Evolutionary conservation across 53 echinoderm and acorn worm genomes (phyloP), one percentile per base, ranked within the genome.

Genomic region (Holothuria scabra): DNA sequence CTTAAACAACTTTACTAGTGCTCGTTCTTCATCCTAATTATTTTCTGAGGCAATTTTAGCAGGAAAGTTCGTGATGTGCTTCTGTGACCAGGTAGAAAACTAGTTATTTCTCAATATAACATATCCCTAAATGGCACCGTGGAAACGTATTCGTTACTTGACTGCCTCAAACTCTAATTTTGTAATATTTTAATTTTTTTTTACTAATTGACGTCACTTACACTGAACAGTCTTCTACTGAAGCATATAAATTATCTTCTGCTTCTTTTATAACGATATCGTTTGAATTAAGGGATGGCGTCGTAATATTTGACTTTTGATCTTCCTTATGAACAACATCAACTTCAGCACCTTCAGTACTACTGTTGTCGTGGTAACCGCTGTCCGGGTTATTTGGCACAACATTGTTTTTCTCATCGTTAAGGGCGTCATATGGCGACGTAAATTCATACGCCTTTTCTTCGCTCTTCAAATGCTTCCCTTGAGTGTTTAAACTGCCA

Each of bases 321-420:
- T 56, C 76, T 19, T 76, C 76, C 28, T 46, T 76, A 20, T 60
- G 22, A 10, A 26, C 76, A 1, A 52, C 29, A 26, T 76, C 76
- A 13, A 24, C 35, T 35, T 71, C 72, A 8, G 76, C 31, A 26
- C 78, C 30, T 14, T 78, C 78, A 0, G 58, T 57, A 52, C 78
- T 78, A 78, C 78, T 78, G 59, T 56, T 78, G 59, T 78, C 78
- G n/a, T 78, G 78, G 58, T 56, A 78, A 57, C 78, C 78, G 58
- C 57, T 78, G 56, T 78, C 78, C 26, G 57, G 56, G 52, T 78
- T 78, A 56, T 34, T 28, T 34, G 19, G 18, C 23, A 29, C 28
- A 12, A 26, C 56, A 28, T 57, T 32, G n/a, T 58, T 56, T 59
- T 78, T 25, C 21, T 74, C 74, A 12, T 67, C 67, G 7, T 49